phyloP scores from a whole-genome alignment of 2,797 vertebrate species.

The Sebastolobus alascanus region DNA sequence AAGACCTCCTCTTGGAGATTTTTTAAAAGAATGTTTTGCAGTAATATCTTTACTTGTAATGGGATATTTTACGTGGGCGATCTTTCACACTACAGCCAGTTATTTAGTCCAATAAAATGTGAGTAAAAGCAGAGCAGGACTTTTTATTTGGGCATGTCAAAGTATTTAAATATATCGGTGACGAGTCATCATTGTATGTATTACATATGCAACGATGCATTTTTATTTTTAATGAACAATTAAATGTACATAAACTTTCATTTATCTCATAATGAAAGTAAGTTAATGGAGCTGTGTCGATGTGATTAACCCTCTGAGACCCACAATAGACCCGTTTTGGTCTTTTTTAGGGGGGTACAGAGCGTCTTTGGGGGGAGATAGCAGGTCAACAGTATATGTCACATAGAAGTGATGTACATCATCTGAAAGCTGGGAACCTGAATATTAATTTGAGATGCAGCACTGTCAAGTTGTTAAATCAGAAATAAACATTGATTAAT shows the following conservation, averaged over 20 bases:
- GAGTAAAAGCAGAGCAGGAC: slow-evolving; percentile 41
- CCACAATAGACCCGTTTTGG: too few relatives aligned
- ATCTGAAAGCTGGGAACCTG: too few relatives aligned
- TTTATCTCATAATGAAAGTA: background rate
- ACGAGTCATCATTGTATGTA: background rate
- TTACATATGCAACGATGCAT: background rate
- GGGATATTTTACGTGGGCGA: slow-evolving; percentile 61
- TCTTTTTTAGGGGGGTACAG: too few relatives aligned
- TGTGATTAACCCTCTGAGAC: slow-evolving; percentile 1
- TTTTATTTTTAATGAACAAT: slow-evolving; percentile 17
- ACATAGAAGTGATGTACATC: too few relatives aligned
- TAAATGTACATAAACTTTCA: background rate
- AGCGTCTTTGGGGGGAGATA: too few relatives aligned
- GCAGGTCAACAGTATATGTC: too few relatives aligned
- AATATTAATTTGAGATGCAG: too few relatives aligned
- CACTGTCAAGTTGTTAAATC: too few relatives aligned
- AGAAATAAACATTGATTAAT: too few relatives aligned
- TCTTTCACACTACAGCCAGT: slow-evolving; percentile 49
- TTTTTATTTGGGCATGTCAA: slow-evolving; percentile 47
- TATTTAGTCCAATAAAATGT: slow-evolving; percentile 54
- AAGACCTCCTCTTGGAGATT: slow-evolving; percentile 54
- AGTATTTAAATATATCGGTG: slow-evolving; percentile 33
- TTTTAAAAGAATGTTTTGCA: slow-evolving; percentile 35
- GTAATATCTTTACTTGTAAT: slow-evolving; percentile 65
- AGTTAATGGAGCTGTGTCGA: background rate